Evolutionary conservation across 2,888 invertebrate species (phyloP).

Genomic region (Rhorus exstirpatorius): DNA sequence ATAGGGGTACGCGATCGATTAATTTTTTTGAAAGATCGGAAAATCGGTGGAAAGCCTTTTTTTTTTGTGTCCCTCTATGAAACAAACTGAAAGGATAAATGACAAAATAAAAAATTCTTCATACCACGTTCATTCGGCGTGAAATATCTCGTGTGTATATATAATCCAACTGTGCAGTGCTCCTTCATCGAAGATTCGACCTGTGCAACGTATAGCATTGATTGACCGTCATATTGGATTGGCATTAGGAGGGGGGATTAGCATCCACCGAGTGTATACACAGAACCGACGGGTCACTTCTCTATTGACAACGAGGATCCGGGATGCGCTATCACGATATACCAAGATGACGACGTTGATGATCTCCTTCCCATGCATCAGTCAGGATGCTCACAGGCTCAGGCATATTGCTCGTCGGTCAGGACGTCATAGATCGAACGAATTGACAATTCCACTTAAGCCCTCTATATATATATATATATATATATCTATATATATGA

Average conservation of each 20-base stretch:
- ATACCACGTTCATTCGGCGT: neutral
- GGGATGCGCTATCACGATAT: slow-evolving; percentile 53
- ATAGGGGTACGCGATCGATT: too few species aligned
- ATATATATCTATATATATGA: too few species aligned
- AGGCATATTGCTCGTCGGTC: slow-evolving; percentile 33
- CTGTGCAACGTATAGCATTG: slow-evolving; percentile 66
- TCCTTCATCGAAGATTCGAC: slow-evolving; percentile 55
- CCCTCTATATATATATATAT: slow-evolving; percentile 28
- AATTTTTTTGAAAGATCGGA: too few species aligned
- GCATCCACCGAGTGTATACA: slow-evolving; percentile 54
- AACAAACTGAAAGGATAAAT: too few species aligned
- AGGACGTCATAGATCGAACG: slow-evolving; percentile 41
- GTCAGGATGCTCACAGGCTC: slow-evolving; percentile 23
- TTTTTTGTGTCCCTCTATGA: too few species aligned
- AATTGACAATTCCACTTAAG: slow-evolving; percentile 50
- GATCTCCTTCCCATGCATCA: slow-evolving; percentile 29
- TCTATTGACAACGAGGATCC: slow-evolving; percentile 27
- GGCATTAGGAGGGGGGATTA: slow-evolving; percentile 63
- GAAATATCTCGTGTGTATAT: slow-evolving; percentile 26
- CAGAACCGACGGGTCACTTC: slow-evolving; percentile 18
- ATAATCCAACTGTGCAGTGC: slow-evolving; percentile 24
- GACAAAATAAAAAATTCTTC: too few species aligned
- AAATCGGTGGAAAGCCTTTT: too few species aligned
- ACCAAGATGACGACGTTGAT: slow-evolving; percentile 67
- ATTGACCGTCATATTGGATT: slow-evolving; percentile 71